These are phyloP conservation scores for Ameiurus melas DNA, from an alignment of 2,113 vertebrate species.

Conservation along the genomic window DNA sequence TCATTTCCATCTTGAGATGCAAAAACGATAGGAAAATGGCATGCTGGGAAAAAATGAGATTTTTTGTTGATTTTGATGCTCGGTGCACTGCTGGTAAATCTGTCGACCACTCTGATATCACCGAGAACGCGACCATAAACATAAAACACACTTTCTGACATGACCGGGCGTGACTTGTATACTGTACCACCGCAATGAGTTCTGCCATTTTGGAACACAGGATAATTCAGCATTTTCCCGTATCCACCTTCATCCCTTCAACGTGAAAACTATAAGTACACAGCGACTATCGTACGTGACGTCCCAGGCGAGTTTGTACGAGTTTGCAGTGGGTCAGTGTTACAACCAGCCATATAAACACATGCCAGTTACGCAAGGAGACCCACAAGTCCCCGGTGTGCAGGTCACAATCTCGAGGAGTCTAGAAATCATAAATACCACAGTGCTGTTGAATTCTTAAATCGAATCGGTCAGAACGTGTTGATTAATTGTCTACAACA, in stretches of 20 bases:
- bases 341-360: not conserved
- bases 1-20: not conserved
- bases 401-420: not conserved
- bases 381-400: not conserved
- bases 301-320: not conserved
- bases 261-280: not conserved
- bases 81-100: not conserved
- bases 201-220: not conserved
- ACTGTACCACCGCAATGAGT: not conserved
- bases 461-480: not conserved
- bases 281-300: not conserved
- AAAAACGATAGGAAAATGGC: not conserved
- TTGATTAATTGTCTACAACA: not conserved
- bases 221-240: not conserved
- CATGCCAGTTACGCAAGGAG: too few species aligned
- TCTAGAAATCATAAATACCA: not conserved
- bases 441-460: not conserved
- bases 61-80: not conserved
- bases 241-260: not conserved
- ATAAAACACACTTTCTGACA: not conserved
- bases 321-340: not conserved
- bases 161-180: not conserved
- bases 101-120: not conserved
- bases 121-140: not conserved
- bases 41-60: not conserved